Base-by-base conservation (phyloP, 2,797 vertebrate genomes). In the Rallus crepitans region DNA sequence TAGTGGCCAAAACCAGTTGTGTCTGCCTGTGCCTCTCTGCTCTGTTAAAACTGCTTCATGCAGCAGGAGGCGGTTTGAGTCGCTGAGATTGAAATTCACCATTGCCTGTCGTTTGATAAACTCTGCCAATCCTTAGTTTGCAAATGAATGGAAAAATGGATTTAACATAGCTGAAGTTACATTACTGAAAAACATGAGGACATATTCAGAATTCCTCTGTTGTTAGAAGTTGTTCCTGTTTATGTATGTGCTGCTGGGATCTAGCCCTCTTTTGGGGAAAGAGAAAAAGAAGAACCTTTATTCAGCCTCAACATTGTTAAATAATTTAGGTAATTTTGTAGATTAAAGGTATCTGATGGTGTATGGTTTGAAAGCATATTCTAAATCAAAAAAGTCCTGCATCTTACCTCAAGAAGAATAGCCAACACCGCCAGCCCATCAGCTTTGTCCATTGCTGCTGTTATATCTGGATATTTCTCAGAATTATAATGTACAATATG, bases 401-500 rank as follows among this genome's bases (percentile, higher is more conserved):
- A 15, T 64, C 98, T 98, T 97, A 99, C 99, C 98, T 99, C 98
- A n/a, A 99, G 98, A 75, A 99, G 98, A 96, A 99, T 95, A 25
- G 98, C 99, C 37, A 99, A 96, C 86, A 99, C 99, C 0, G 99
- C 99, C 64, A 99, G 97, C 33, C 99, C 99, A 17, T 99, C 98
- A 1, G 98, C 97, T 95, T 99, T 99, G 97, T 99, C 98, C 20
- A 98, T 96, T 55, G 99, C 99, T 28, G 85, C 82, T 69, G 98
- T 97, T 63, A 98, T 39, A 42, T 98, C 98, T 31, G 97, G 93
- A 63, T 99, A 99, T 92, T 98, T 99, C 89, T 99, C 99, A 15
- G 99, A 99, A 96, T 99, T 99, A 90, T 98, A 99, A 97, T 99
- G 99, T n/a, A 99, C 99, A 27, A 99, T 95, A 53, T 99, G 99